Conservation (phyloP, 2,797 vertebrate genomes). For the Danionella dracula region DNA sequence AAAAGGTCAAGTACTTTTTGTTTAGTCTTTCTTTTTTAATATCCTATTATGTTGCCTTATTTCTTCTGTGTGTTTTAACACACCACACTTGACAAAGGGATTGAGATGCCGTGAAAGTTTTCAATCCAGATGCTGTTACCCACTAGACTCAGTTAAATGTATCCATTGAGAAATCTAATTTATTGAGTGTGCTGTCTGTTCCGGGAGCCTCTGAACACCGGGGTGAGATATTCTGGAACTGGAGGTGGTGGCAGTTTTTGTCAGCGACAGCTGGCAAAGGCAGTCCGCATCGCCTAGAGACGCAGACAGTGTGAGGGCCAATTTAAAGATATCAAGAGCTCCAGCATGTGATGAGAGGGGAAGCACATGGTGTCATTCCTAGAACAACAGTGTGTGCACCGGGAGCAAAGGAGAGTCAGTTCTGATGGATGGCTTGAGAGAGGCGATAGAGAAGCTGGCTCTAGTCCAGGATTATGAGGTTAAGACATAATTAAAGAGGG, state of each 20-base stretch:
- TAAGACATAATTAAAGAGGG: constrained; percentile 6
- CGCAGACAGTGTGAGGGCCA: constrained; percentile 25
- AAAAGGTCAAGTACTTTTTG: too few species aligned
- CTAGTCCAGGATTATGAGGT: not conserved
- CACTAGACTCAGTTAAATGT: not conserved
- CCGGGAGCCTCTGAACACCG: not conserved
- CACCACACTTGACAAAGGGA: too few species aligned
- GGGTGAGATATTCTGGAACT: constrained; percentile 27
- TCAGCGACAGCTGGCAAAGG: constrained; percentile 36
- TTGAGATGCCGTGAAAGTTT: not conserved
- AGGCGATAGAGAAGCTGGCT: not conserved
- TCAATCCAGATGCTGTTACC: not conserved
- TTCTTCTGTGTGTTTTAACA: too few species aligned
- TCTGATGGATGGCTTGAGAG: constrained; percentile 1
- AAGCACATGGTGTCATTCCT: constrained; percentile 29
- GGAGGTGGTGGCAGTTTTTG: constrained; percentile 14
- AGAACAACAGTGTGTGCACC: constrained; percentile 19
- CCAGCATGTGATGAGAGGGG: constrained; percentile 20
- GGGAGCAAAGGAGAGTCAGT: constrained; percentile 3
- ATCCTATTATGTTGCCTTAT: too few species aligned
- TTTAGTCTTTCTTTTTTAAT: too few species aligned
- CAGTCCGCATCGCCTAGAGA: constrained; percentile 26
- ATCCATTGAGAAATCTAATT: not conserved
- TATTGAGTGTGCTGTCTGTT: constrained; percentile 16
- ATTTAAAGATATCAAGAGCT: constrained; percentile 41